These are phyloP conservation scores for Adineta ricciae DNA, from an alignment of 2,888 invertebrate species.

Conservation along the genomic window DNA sequence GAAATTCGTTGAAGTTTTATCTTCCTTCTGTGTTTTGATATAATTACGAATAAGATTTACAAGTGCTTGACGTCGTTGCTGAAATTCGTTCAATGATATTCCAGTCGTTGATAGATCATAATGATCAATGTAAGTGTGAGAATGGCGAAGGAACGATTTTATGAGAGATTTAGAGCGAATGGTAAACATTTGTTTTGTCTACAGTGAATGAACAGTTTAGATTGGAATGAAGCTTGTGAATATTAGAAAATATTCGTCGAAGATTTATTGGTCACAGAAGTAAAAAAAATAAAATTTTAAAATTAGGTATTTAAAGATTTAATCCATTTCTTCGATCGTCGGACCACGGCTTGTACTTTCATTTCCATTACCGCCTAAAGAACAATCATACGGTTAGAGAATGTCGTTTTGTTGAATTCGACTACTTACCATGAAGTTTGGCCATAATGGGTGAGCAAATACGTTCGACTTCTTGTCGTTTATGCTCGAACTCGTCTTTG, in stretches of 20 bases:
- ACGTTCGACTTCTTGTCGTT: conserved; percentile 82
- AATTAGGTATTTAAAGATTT: too few relatives aligned
- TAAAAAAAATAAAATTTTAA: too few relatives aligned
- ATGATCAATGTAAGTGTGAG: neutral
- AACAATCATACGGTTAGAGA: conserved; percentile 39
- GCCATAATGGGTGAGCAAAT: conserved; percentile 88
- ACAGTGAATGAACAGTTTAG: too few relatives aligned
- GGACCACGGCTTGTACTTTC: neutral
- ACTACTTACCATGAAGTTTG: conserved; percentile 65
- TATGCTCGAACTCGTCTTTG: conserved; percentile 84
- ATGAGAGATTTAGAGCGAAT: neutral
- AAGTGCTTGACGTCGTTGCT: conserved; percentile 17
- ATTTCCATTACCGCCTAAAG: conserved; percentile 43
- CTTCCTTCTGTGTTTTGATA: conserved; percentile 21
- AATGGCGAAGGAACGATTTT: neutral
- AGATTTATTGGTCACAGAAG: too few relatives aligned
- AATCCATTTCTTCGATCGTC: neutral
- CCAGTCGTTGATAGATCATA: neutral
- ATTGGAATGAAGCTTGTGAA: too few relatives aligned
- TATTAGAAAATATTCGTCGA: too few relatives aligned
- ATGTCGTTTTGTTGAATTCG: conserved; percentile 22
- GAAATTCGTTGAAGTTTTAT: conserved; percentile 48
- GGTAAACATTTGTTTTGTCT: neutral
- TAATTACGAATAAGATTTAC: conserved; percentile 25
- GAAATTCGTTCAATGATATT: conserved; percentile 28